phyloP scores from a whole-genome alignment of 2,888 invertebrate genomes.

The Eulithis prunata region DNA sequence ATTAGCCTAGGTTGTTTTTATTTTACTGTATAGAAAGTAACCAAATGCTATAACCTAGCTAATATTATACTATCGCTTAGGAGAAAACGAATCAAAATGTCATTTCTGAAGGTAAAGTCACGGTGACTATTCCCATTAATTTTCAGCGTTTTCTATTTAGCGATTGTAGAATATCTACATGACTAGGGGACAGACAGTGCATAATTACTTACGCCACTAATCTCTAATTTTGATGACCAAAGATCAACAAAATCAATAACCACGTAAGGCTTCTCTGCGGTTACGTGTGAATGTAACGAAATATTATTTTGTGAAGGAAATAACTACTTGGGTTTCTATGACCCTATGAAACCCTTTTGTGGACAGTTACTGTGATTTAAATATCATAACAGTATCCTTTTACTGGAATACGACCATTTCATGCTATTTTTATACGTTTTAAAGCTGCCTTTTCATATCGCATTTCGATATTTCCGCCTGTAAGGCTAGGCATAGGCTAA shows the following conservation, averaged over 20 bases:
- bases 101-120: too few species aligned
- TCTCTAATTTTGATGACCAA: slow-evolving; percentile 21
- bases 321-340: slow-evolving; percentile 51
- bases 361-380: slow-evolving; percentile 26
- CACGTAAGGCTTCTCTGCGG: slow-evolving; percentile 60
- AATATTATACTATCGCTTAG: neutral
- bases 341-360: slow-evolving; percentile 52
- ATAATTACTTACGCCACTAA: neutral
- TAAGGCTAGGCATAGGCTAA: neutral
- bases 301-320: slow-evolving; percentile 56
- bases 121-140: too few species aligned
- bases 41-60: too few species aligned
- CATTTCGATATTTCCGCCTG: neutral
- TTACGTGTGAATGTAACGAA: slow-evolving; percentile 53
- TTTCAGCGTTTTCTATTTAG: too few species aligned
- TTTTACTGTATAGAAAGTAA: too few species aligned
- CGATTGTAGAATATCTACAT: too few species aligned
- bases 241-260: slow-evolving; percentile 54
- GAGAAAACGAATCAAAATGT: too few species aligned
- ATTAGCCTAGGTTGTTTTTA: neutral
- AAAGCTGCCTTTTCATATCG: neutral
- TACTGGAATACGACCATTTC: slow-evolving; percentile 14
- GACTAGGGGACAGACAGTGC: too few species aligned
- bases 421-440: slow-evolving; percentile 8
- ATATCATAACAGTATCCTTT: slow-evolving; percentile 17